Base-by-base conservation (phyloP, 2,797 vertebrate species). In the Mus minutoides region DNA sequence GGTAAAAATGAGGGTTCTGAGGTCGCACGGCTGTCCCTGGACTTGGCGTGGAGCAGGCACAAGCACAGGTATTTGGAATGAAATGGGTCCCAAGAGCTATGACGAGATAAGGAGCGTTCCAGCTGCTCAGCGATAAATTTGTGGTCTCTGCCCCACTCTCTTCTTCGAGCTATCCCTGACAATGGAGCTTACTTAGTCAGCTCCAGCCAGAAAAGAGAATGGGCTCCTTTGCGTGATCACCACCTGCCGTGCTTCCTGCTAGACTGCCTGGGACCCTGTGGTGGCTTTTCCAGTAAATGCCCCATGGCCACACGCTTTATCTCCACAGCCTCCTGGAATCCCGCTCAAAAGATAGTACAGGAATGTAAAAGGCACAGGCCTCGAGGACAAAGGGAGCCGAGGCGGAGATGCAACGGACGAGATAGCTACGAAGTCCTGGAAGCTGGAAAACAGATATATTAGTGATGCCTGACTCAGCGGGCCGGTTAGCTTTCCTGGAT, bases 271-370 rank as follows among this genome's bases (percentile, higher is more conserved):
- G 75, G 34, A 49, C 31, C 19, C n/a, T 11, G 82, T 46, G 64
- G 75, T 34, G 43, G 78, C 56, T 92, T 76, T 86, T 79, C 69
- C 40, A 82, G 77, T 46, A 62, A 85, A 91, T 78, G 86, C 77
- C 91, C 54, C 0, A 3, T n/a, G 62, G 92, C 91, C 67, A 88
- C 34, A 26, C 2, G 19, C 49, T 4, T 78, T 88, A 92, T 95
- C 96, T 88, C 46, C 73, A 73, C 14, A 71, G 54, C 54, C 73
- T 88, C 67, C 67, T 84, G 92, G 91, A 95, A 83, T 94, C n/a
- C 91, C 73, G 34, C 67, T 37, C 26, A 78, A 93, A 83, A 54
- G 83, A 92, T 79, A 92, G 92, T 13, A 46, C 56, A 95, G 76
- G 96, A 96, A 92, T 91, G 92, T 58, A 89, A 67, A 83, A 92